Conservation (phyloP, 2,113 vertebrate genomes). For the Macaca nemestrina region DNA sequence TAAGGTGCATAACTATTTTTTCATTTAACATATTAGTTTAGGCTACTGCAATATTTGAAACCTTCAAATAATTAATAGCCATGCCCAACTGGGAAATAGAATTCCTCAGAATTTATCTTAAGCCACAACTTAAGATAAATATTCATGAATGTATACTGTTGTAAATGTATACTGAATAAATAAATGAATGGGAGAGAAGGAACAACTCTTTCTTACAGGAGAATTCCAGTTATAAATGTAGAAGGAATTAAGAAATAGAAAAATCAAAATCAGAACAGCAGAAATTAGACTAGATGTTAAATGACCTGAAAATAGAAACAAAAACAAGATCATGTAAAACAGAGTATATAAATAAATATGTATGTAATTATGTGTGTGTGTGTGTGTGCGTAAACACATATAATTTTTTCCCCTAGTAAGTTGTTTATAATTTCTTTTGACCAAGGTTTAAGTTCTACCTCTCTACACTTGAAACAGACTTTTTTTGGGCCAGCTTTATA, state of each 20-base stretch:
- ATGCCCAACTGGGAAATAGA: not conserved
- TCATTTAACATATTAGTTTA: not conserved
- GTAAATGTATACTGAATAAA: not conserved
- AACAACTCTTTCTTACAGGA: not conserved
- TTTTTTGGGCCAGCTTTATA: constrained; percentile 32
- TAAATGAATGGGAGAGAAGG: not conserved
- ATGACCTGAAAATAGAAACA: constrained; percentile 18
- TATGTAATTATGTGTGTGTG: not conserved
- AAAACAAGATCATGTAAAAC: not conserved
- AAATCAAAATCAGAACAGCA: too few relatives aligned
- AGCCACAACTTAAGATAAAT: not conserved
- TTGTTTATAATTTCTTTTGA: constrained; percentile 32
- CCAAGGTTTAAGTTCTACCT: not conserved
- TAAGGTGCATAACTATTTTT: not conserved
- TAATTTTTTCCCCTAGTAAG: not conserved
- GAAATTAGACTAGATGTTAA: not conserved
- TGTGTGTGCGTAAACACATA: not conserved
- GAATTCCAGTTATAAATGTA: not conserved
- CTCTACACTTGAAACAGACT: not conserved
- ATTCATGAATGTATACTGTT: not conserved
- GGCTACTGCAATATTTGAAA: constrained; percentile 40
- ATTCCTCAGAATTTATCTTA: constrained; percentile 6
- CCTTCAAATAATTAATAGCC: not conserved
- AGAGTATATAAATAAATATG: not conserved
- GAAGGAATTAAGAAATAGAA: not conserved